Base-by-base conservation (phyloP, 2,888 invertebrate genomes). In the Erpobdella octoculata region DNA sequence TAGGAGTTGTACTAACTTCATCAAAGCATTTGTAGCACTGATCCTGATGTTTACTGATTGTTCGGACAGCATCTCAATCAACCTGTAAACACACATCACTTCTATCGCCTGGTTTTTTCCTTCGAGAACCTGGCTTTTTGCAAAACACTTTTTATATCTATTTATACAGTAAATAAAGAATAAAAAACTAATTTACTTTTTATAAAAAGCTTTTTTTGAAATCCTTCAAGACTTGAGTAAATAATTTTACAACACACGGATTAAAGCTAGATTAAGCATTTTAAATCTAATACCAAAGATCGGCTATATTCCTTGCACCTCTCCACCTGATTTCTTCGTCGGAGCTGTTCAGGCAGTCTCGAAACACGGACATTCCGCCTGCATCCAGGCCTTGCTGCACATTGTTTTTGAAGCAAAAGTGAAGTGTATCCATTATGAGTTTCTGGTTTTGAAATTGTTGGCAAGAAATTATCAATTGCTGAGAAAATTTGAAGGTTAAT, bases 61-160 rank as follows among this genome's bases (percentile, higher is more conserved):
- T 71, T 82, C 81, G 21, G 76, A 76, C 12, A 83, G 78, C 53
- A 83, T 77, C 46, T 76, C 76, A 41, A 81, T 79, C 33, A 83
- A 78, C 12, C 76, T 28, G n/a, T 78, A 76, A 0, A 83, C 77
- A 38, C 80, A 77, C n/a, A 79, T 78, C 12, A 80, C 79, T 70
- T 81, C 80, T 5, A 83, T 81, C 28, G 83, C 83, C 68, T 80
- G 79, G 74, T 81, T 78, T 76, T 83, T 83, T 12, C 83, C 83
- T 71, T 75, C 80, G 35, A 82, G 76, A 28, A 82, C 69, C 58
- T 69, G 69, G 33, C 69, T 69, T 53, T 4, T 8, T 1, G n/a
- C 31, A 33, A 46, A 21, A 46, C 18, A 46, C 21, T 46, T 5
- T n/a, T n/a, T 46, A 18, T n/a, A 46, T 46, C 21, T 46, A 46